Evolutionary conservation across 2,888 invertebrate species (phyloP), one percentile per base, ranked within the genome.

Genomic region (Epinotia demarniana): DNA sequence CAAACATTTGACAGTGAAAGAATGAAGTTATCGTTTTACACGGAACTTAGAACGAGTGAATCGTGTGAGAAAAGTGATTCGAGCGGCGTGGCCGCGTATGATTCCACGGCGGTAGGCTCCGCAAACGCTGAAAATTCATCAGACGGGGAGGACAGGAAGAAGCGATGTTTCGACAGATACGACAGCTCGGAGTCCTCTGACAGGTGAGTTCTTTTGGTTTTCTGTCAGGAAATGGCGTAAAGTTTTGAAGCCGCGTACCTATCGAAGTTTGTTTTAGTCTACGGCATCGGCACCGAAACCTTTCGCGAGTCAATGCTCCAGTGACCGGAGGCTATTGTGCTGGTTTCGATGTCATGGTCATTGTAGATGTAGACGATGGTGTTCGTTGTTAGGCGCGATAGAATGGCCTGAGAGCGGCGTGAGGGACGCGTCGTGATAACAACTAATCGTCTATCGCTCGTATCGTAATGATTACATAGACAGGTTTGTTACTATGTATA

Each of bases 131-230:
- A 83, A 90, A 91, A 89, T 86, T 87, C 90, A 82, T 85, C 87
- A 81, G 87, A 89, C 77, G 92, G 93, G 77, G 96, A 95, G 84
- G 96, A 95, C 88, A 95, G 96, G 91, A 97, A 96, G 94, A 98
- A 97, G 94, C 95, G 98, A 94, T 97, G 98, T 94, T 95, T 97
- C 91, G 97, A 98, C 96, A 96, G 98, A 95, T 98, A 97, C 95
- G 98, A 98, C 95, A 98, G 98, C 92, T 98, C 98, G 86, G 98
- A 98, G 95, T 98, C 98, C 87, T 98, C 98, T 94, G 98, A 98
- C 97, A 98, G 98, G 98, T 98, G 92, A 95, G 95, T 89, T 79
- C 69, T 78, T 77, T 72, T 78, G 18, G 57, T 80, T 85, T 85
- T 87, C 79, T 81, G 84, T 87, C 83, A 87, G 75, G 71, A 83